Percentiles rank a stretch among this genome's conserved stretches.
Conservation (phyloP, 2,797 vertebrate genomes). For the Linurgus olivaceus region DNA sequence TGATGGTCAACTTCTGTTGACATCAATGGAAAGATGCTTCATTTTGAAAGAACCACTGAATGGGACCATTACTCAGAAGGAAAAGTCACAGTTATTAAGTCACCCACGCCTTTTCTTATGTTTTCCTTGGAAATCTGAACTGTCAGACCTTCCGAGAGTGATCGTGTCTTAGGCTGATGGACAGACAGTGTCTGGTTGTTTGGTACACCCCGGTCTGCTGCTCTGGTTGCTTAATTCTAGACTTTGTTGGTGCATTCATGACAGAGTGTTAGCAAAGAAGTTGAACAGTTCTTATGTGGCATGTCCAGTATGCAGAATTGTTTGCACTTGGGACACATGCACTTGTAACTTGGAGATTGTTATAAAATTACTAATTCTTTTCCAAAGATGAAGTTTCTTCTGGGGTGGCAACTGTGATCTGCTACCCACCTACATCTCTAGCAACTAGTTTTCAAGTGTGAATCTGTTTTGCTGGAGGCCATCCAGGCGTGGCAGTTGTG, state of each 20-base stretch:
- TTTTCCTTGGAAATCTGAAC: slow-evolving; percentile 11
- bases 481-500: neutral
- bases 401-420: neutral
- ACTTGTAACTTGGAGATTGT: neutral
- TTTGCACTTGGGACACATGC: neutral
- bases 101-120: neutral
- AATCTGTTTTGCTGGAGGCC: neutral
- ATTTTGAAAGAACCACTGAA: slow-evolving; percentile 2
- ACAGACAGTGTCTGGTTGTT: neutral
- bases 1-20: neutral
- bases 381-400: neutral
- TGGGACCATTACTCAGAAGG: slow-evolving; percentile 20
- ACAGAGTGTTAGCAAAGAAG: neutral
- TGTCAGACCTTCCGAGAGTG: neutral
- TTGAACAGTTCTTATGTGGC: neutral
- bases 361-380: neutral
- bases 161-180: neutral
- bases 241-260: neutral
- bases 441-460: neutral
- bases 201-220: neutral
- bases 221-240: neutral
- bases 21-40: slow-evolving; percentile 3
- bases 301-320: rapidly evolving
- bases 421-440: neutral
- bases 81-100: neutral